phyloP scores from a whole-genome alignment of 1,140 invertebrate genomes.

The Adelges cooleyi region DNA sequence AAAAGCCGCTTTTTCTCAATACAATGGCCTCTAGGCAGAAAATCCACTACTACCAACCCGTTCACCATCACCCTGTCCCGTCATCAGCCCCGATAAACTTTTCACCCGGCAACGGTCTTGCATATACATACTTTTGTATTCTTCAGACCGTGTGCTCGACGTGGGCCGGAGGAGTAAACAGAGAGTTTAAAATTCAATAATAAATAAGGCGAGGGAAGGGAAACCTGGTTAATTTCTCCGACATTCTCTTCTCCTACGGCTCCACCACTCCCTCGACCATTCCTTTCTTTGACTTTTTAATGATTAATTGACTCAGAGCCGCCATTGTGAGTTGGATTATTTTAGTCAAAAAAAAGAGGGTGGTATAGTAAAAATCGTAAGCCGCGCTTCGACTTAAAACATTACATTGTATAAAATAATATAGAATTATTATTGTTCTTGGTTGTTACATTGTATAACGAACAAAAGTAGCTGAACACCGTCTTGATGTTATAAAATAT shows the following conservation, averaged over 20 bases:
- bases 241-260: background rate
- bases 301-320: constrained; percentile 15
- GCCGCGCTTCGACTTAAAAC: too few relatives aligned
- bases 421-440: too few relatives aligned
- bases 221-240: constrained; percentile 1
- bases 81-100: constrained; percentile 13
- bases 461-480: too few relatives aligned
- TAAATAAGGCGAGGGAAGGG: constrained; percentile 16
- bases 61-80: background rate
- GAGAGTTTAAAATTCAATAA: constrained; percentile 28
- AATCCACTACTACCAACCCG: background rate
- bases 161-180: background rate
- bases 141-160: background rate
- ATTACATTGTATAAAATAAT: too few relatives aligned
- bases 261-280: background rate
- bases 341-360: too few relatives aligned
- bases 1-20: constrained; percentile 27
- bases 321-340: background rate
- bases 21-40: constrained; percentile 19
- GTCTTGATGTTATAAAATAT: too few relatives aligned
- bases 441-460: too few relatives aligned
- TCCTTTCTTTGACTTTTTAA: constrained; percentile 15
- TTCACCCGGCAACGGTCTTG: background rate
- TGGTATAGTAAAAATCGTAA: too few relatives aligned
- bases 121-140: constrained; percentile 25